A percentile compares a stretch with the other conserved stretches of the same genome.
phyloP scores from a whole-genome alignment of 2,888 invertebrate species.

The Aspidiotus destructor region DNA sequence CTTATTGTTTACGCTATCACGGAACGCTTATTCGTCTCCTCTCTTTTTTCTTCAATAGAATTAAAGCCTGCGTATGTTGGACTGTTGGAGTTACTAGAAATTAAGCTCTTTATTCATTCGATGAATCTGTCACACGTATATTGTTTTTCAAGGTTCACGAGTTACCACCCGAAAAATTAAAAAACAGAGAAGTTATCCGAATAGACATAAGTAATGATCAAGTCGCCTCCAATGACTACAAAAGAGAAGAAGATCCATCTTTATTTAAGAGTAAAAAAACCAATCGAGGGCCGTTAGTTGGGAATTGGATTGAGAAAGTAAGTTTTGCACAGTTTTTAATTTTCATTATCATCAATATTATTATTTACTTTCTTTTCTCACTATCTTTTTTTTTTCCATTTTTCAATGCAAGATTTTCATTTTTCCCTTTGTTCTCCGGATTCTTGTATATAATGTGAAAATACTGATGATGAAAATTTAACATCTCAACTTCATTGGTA shows the following conservation, averaged over 20 bases:
- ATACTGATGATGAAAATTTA: no score
- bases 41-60: no score
- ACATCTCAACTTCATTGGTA: no score
- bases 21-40: no score
- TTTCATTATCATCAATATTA: background rate
- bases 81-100: background rate
- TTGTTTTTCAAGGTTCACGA: conserved; percentile 67
- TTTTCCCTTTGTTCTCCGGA: no score
- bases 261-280: conserved; percentile 86
- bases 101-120: conserved; percentile 3
- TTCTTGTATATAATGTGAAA: no score
- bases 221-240: conserved; percentile 70
- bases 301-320: conserved; percentile 64
- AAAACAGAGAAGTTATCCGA: conserved; percentile 73
- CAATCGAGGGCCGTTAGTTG: conserved; percentile 80
- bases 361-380: conserved; percentile 8
- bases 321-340: background rate
- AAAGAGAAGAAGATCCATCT: conserved; percentile 73
- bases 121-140: conserved; percentile 27
- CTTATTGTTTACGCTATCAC: no score
- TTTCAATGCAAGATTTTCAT: background rate
- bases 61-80: background rate
- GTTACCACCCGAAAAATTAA: conserved; percentile 77
- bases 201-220: conserved; percentile 96
- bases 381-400: background rate